Percentiles rank a stretch among this genome's conserved stretches.
Evolutionary conservation across 2,888 invertebrate genomes (phyloP).

Genomic region (Synanthedon formicaeformis): DNA sequence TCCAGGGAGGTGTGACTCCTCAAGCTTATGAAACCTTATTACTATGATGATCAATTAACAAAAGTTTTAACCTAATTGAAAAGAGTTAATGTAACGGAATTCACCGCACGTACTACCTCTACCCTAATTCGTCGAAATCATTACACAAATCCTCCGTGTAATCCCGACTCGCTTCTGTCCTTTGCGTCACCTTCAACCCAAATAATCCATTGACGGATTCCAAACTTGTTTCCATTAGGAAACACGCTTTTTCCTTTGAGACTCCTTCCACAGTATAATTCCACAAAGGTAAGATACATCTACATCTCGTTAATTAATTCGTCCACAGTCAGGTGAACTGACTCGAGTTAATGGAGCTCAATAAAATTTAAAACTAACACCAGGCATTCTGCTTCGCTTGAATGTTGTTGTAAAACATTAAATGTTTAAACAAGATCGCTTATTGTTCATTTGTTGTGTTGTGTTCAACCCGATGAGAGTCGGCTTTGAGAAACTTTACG

Average conservation of each 20-base stretch:
- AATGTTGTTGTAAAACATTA: too few relatives aligned
- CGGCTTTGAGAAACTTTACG: slow-evolving; percentile 53
- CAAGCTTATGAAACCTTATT: too few relatives aligned
- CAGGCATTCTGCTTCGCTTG: too few relatives aligned
- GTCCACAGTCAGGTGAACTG: too few relatives aligned
- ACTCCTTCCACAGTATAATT: slow-evolving; percentile 9
- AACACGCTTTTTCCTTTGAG: slow-evolving; percentile 39
- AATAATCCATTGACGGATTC: slow-evolving; percentile 43
- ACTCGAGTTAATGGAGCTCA: too few relatives aligned
- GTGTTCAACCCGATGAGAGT: slow-evolving; percentile 22
- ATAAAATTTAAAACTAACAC: too few relatives aligned
- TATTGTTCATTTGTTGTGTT: not conserved
- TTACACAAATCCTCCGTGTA: slow-evolving; percentile 20
- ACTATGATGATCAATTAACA: too few relatives aligned
- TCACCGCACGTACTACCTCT: slow-evolving; percentile 23
- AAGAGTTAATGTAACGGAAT: slow-evolving; percentile 7
- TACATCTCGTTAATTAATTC: too few relatives aligned
- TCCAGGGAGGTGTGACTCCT: too few relatives aligned
- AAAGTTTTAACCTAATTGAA: not conserved
- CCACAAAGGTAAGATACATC: too few relatives aligned
- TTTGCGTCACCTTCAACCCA: slow-evolving; percentile 11
- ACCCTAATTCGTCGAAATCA: slow-evolving; percentile 27
- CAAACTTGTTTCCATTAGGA: slow-evolving; percentile 50
- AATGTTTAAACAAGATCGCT: too few relatives aligned
- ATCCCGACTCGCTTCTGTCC: slow-evolving; percentile 9